These are phyloP conservation scores for Cassiopea xamachana DNA, from an alignment of 30 jellyfish, hydroid and myxozoan species.

Conservation along the genomic window DNA sequence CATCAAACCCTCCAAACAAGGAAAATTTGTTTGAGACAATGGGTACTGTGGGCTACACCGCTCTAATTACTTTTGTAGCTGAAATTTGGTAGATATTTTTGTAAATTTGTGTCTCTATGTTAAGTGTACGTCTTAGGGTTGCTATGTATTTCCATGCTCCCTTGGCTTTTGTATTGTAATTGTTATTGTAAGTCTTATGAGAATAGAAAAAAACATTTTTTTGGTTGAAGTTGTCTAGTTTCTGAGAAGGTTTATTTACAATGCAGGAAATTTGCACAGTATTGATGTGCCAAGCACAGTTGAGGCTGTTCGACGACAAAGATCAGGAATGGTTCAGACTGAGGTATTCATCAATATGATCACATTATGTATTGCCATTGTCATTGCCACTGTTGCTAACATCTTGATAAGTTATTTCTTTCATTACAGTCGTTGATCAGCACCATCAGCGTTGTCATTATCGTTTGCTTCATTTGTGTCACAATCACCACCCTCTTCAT, in stretches of 20 bases:
- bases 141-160: no score
- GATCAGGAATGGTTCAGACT: conserved; percentile 98
- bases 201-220: neutral
- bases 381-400: neutral
- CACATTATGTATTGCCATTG: neutral
- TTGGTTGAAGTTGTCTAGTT: no score
- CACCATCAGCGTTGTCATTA: neutral
- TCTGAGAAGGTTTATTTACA: neutral
- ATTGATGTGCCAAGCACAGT: conserved; percentile 92
- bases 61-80: no score
- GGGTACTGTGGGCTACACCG: no score
- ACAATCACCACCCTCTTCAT: neutral
- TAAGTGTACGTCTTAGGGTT: no score
- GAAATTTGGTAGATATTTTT: no score
- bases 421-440: neutral
- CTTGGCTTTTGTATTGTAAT: neutral
- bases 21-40: no score
- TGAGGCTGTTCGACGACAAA: conserved; percentile 80
- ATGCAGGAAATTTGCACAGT: conserved; percentile 73
- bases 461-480: neutral
- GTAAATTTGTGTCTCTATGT: no score
- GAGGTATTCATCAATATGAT: conserved; percentile 59
- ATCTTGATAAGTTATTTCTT: neutral
- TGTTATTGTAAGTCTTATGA: neutral
- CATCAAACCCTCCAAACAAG: no score